Conservation (phyloP, 2,797 vertebrate genomes). For the Premnoplex brunnescens region DNA sequence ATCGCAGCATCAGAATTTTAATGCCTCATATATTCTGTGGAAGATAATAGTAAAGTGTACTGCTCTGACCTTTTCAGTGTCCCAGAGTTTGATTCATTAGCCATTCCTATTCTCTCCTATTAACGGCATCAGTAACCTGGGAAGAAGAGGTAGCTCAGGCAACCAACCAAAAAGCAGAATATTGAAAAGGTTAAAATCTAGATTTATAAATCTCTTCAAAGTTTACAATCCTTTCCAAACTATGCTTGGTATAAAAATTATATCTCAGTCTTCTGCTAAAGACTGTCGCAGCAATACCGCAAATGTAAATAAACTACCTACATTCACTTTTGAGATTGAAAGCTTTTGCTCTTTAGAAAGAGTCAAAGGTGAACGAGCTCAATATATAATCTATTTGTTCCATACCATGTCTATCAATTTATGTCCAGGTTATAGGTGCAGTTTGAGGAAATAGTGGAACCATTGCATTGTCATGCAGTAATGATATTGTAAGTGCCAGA, state of each 20-base stretch:
- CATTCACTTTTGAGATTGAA: background rate
- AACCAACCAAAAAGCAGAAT: slow-evolving; percentile 67
- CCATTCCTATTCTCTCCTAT: slow-evolving; percentile 48
- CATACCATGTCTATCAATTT: background rate
- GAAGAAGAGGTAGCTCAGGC: slow-evolving; percentile 12
- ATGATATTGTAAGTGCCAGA: background rate
- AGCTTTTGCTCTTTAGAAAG: background rate
- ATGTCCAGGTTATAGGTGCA: background rate
- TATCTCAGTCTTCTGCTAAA: background rate
- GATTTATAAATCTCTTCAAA: slow-evolving; percentile 60
- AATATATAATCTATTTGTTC: background rate
- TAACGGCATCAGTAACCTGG: slow-evolving; percentile 61
- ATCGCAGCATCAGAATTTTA: slow-evolving; percentile 62
- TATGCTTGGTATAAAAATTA: slow-evolving; percentile 29
- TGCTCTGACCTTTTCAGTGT: slow-evolving; percentile 72
- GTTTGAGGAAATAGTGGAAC: background rate
- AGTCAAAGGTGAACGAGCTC: background rate
- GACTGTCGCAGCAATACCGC: background rate
- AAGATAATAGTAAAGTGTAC: slow-evolving; percentile 69
- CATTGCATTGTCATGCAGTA: background rate
- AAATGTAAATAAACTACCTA: slow-evolving; percentile 34
- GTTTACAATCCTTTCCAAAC: slow-evolving; percentile 64
- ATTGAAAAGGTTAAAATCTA: slow-evolving; percentile 68
- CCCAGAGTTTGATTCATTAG: slow-evolving; percentile 72
- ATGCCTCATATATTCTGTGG: slow-evolving; percentile 62